Conservation (phyloP, 2,888 invertebrate species). For the Ariolimax columbianus region DNA sequence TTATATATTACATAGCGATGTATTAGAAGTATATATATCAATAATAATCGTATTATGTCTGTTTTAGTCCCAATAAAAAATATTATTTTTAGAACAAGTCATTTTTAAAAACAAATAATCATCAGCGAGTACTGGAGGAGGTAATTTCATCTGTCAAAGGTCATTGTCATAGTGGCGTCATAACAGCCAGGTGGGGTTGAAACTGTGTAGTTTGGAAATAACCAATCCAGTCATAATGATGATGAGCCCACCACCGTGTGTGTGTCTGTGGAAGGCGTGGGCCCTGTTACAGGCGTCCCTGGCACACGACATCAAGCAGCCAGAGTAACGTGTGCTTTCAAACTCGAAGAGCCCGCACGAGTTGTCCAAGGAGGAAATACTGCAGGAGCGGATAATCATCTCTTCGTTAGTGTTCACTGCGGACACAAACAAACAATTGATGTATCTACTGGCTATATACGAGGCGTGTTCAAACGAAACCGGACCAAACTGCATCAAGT, state of each 20-base stretch:
- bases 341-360: constrained; percentile 81
- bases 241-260: background rate
- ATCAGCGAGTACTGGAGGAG: no score
- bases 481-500: no score
- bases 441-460: no score
- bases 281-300: constrained; percentile 80
- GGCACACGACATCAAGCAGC: constrained; percentile 81
- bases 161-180: background rate
- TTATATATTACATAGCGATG: no score
- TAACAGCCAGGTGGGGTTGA: background rate
- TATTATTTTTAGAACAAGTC: no score
- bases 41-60: no score
- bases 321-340: constrained; percentile 79
- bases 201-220: background rate
- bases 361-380: constrained; percentile 80
- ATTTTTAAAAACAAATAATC: no score
- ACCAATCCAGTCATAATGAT: background rate
- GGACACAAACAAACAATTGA: constrained; percentile 29
- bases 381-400: constrained; percentile 80
- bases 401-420: constrained; percentile 77
- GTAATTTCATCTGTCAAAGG: no score
- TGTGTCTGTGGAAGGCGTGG: background rate
- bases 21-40: no score
- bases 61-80: no score
- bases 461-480: no score